Base-by-base conservation (phyloP, 2,797 vertebrate genomes). In the Morus bassanus region DNA sequence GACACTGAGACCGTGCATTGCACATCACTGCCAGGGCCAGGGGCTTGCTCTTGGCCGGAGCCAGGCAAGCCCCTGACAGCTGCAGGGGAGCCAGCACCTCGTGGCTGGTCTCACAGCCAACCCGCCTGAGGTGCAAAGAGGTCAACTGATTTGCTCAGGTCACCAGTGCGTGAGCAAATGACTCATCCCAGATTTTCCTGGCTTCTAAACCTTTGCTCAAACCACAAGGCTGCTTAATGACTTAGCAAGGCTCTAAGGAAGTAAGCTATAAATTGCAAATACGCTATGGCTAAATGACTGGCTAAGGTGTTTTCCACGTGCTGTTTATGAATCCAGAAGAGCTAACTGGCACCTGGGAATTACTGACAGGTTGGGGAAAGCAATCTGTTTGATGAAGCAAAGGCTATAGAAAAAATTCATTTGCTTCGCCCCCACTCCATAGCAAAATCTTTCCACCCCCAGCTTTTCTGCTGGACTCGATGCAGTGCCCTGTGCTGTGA, bases 101-200 rank as follows among this genome's bases (percentile, higher is more conserved):
- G 3, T 60, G 39, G 28, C 73, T 0, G 1, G 33, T 67, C 50
- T 46, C 73, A 3, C 76, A 77, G 84, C 72, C 33, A 67, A 45
- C 45, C 45, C 6, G 33, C 64, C 48, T 4, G 0, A 74, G 94
- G 59, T 72, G 76, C 45, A 25, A 37, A 56, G 81, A 94, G 91
- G 69, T 91, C 95, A 93, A 45, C 48, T 84, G 72, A 84, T 94
- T n/a, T 85, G 35, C 80, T 94, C 79, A 80, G 92, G 88, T 95
- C 88, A 81, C 63, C 59, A 23, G 46, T 60, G 82, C 16, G 10
- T 59, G 93, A 93, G 72, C 72, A 73, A 69, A 65, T 96, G 93
- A 97, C 96, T 97, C 95, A 97, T 91, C 93, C 86, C 86, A 89
- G 95, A 90, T 91, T 70, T 59, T 70, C 75, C 82, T 74, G 78